Evolutionary conservation across 2,888 invertebrate species (phyloP).

Genomic region (Nephrocerus scutellatus): DNA sequence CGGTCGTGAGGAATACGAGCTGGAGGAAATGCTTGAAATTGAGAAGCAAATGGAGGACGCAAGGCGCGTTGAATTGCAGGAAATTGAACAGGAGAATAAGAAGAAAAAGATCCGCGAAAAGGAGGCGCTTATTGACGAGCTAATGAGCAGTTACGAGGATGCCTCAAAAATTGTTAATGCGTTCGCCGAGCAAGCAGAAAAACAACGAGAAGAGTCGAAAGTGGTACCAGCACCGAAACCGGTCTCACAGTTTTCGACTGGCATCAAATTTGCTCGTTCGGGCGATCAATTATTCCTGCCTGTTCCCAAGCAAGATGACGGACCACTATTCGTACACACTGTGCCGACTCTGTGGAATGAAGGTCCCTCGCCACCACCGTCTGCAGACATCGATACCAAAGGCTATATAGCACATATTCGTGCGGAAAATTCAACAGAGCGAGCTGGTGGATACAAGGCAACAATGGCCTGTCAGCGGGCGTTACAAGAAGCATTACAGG

Average conservation of each 20-base stretch:
- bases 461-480: slow-evolving; percentile 78
- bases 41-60: slow-evolving; percentile 72
- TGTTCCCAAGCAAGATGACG: slow-evolving; percentile 68
- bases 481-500: slow-evolving; percentile 79
- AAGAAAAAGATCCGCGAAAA: slow-evolving; percentile 78
- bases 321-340: slow-evolving; percentile 66
- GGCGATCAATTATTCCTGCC: slow-evolving; percentile 58
- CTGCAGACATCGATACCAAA: slow-evolving; percentile 55
- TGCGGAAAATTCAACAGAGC: slow-evolving; percentile 63
- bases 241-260: slow-evolving; percentile 74
- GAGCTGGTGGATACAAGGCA: slow-evolving; percentile 82
- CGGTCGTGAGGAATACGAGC: slow-evolving; percentile 73
- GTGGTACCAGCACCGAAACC: slow-evolving; percentile 40
- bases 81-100: slow-evolving; percentile 61
- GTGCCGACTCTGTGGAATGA: slow-evolving; percentile 54
- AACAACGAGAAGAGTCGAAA: slow-evolving; percentile 57
- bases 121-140: slow-evolving; percentile 88
- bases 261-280: slow-evolving; percentile 71
- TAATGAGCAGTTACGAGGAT: slow-evolving; percentile 87
- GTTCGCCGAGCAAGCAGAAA: slow-evolving; percentile 65
- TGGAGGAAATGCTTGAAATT: slow-evolving; percentile 76
- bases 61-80: slow-evolving; percentile 62
- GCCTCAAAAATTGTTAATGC: slow-evolving; percentile 80
- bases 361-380: slow-evolving; percentile 66
- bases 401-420: slow-evolving; percentile 74